Evolutionary conservation across 2,797 vertebrate genomes (phyloP).

Genomic region (Tokudaia tokunoshimensis): DNA sequence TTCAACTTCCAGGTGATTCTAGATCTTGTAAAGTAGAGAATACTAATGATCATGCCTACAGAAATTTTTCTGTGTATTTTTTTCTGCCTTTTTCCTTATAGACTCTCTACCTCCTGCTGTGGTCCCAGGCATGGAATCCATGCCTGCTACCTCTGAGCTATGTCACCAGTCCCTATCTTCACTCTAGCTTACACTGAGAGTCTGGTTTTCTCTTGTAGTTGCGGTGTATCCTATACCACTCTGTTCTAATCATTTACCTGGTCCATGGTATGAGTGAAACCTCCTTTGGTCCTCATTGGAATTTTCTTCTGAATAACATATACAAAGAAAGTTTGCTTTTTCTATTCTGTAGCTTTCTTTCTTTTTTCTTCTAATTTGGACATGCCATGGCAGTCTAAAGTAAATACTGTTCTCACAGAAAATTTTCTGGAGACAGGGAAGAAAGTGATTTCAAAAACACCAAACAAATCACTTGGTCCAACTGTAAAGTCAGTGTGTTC

Average conservation of each 20-base stretch:
- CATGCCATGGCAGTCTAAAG: background rate
- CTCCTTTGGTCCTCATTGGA: background rate
- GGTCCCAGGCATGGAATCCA: background rate
- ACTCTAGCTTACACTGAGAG: background rate
- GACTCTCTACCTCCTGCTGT: background rate
- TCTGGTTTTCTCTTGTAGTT: background rate
- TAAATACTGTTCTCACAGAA: slow-evolving; percentile 21
- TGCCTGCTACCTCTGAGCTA: background rate
- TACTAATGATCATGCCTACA: background rate
- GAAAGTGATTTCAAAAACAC: slow-evolving; percentile 37
- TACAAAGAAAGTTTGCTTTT: background rate
- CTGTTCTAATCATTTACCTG: background rate
- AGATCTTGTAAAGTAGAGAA: background rate
- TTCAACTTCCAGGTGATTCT: background rate
- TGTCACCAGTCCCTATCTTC: too few species aligned
- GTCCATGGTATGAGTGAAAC: background rate
- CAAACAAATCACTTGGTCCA: slow-evolving; percentile 26
- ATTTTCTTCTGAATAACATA: slow-evolving; percentile 34
- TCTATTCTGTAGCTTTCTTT: background rate
- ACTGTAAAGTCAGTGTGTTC: slow-evolving; percentile 1
- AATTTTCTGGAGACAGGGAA: slow-evolving; percentile 3
- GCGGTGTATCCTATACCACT: background rate
- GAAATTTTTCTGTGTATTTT: background rate
- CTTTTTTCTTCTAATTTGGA: background rate
- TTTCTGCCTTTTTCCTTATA: background rate